These are phyloP conservation scores for Anthopleura xanthogrammica DNA, from an alignment of 92 coral and sea anemone species.

Conservation along the genomic window DNA sequence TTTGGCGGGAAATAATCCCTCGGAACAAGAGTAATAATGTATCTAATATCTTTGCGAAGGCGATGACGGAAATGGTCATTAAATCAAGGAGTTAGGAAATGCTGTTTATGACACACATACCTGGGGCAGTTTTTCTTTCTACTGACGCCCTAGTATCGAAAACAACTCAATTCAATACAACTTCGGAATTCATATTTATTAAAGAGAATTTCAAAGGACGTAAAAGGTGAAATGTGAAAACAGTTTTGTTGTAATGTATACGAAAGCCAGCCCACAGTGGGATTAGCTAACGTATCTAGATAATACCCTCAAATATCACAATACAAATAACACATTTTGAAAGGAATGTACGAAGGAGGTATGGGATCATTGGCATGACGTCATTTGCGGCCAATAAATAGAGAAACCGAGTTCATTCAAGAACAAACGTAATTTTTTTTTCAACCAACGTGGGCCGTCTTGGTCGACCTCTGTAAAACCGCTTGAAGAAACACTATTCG, in stretches of 20 bases:
- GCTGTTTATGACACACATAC: conserved; percentile 17
- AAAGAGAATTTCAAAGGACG: neutral
- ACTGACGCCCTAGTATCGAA: neutral
- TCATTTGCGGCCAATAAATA: conserved; percentile 35
- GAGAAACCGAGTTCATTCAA: conserved; percentile 2
- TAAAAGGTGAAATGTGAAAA: neutral
- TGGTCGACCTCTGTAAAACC: neutral
- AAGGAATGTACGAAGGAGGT: conserved; percentile 16
- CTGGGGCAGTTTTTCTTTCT: neutral
- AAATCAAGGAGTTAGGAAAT: conserved; percentile 16
- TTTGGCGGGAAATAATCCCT: conserved; percentile 2
- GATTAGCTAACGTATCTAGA: conserved; percentile 12
- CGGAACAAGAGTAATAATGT: neutral
- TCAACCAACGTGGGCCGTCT: neutral
- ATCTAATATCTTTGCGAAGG: conserved; percentile 14
- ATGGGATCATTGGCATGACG: conserved; percentile 16
- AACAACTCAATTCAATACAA: neutral
- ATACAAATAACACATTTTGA: neutral
- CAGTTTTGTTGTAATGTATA: conserved; percentile 10
- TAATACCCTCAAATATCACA: conserved; percentile 12
- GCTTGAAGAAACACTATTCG: neutral
- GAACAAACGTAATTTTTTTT: neutral
- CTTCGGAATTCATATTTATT: neutral
- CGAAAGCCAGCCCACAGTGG: conserved; percentile 16
- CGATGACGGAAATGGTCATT: conserved; percentile 8